phyloP scores from a whole-genome alignment of 2,888 invertebrate species.

The Parelbella ahira region DNA sequence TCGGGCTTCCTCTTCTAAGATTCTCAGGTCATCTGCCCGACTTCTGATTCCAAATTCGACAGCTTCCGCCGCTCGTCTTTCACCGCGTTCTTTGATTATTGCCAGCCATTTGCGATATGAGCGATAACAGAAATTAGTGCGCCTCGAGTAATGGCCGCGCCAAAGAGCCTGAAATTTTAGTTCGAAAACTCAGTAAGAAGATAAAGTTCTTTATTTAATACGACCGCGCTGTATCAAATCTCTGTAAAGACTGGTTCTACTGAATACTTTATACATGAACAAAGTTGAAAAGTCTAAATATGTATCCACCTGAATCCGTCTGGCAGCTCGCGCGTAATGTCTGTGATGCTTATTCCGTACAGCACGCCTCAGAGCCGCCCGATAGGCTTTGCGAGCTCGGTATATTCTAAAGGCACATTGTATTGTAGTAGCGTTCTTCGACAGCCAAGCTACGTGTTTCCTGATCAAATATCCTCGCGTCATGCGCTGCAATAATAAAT shows the following conservation, averaged over 20 bases:
- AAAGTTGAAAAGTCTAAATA: not conserved
- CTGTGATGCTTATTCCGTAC: constrained; percentile 55
- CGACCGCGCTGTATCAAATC: too few species aligned
- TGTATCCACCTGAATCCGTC: constrained; percentile 55
- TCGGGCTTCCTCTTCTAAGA: constrained; percentile 67
- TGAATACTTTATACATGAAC: too few species aligned
- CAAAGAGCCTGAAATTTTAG: constrained; percentile 53
- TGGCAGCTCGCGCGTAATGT: constrained; percentile 56
- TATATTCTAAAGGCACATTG: constrained; percentile 64
- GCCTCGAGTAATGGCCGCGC: constrained; percentile 66
- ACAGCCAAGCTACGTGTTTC: constrained; percentile 59
- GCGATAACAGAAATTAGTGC: constrained; percentile 61
- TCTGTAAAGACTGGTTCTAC: too few species aligned
- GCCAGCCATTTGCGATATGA: constrained; percentile 65
- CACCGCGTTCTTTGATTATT: constrained; percentile 58
- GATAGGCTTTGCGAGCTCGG: constrained; percentile 49
- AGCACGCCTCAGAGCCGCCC: constrained; percentile 53
- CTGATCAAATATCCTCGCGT: constrained; percentile 58
- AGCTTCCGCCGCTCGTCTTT: constrained; percentile 61
- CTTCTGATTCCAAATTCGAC: constrained; percentile 63
- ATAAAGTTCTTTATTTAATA: too few species aligned
- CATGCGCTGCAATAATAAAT: constrained; percentile 53
- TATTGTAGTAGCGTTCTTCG: constrained; percentile 57
- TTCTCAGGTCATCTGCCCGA: constrained; percentile 60
- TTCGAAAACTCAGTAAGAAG: too few species aligned